Evolutionary conservation across 2,113 vertebrate genomes (phyloP).

Genomic region (Eulemur rufifrons): DNA sequence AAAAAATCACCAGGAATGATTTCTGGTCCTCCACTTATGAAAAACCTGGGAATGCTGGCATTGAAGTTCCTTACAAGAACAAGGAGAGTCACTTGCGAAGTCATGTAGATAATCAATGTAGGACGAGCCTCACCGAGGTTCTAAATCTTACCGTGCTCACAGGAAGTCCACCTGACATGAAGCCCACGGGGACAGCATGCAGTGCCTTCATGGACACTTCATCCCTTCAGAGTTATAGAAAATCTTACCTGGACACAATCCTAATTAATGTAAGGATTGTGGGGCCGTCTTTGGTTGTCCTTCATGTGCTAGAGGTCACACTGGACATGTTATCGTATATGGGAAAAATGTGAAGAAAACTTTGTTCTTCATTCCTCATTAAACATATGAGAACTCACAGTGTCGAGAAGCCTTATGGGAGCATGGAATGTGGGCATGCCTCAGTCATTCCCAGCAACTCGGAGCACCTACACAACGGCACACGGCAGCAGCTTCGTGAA

Average conservation of each 20-base stretch:
- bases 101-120: too few species aligned
- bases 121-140: too few species aligned
- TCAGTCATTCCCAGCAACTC: not conserved
- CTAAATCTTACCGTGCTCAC: too few species aligned
- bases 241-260: not conserved
- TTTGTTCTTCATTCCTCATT: not conserved
- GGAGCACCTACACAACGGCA: accelerated
- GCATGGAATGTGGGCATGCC: not conserved
- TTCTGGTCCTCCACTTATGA: too few species aligned
- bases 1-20: too few species aligned
- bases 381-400: not conserved
- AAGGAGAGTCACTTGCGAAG: too few species aligned
- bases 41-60: too few species aligned
- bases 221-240: not conserved
- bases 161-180: not conserved
- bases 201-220: not conserved
- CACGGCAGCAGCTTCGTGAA: not conserved
- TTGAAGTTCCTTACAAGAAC: too few species aligned
- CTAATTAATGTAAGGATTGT: not conserved
- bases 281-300: not conserved
- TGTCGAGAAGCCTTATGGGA: not conserved
- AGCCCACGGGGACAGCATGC: not conserved
- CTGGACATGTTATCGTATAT: not conserved
- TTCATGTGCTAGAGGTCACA: not conserved
- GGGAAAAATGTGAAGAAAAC: not conserved